Percentiles rank a stretch among this genome's conserved stretches.
phyloP scores from a whole-genome alignment of 2,113 vertebrate species.

The Leucoraja erinaceus region DNA sequence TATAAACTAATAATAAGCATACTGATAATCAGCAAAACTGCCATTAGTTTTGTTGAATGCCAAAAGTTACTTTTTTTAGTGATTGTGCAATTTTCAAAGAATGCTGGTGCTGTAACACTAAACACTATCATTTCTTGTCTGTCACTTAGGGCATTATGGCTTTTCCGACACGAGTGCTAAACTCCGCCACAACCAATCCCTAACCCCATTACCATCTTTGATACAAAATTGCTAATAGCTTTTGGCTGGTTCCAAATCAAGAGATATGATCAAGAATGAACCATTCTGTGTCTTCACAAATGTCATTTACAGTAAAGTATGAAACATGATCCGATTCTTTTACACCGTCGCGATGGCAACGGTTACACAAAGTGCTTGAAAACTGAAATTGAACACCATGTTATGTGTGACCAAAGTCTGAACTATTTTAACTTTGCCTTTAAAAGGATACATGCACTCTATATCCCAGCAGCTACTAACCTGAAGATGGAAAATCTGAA shows the following conservation, averaged over 20 bases:
- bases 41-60: background rate
- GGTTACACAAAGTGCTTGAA: slow-evolving; percentile 35
- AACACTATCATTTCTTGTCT: slow-evolving; percentile 63
- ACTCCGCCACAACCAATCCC: slow-evolving; percentile 43
- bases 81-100: slow-evolving; percentile 64
- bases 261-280: background rate
- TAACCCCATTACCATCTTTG: slow-evolving; percentile 42
- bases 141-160: slow-evolving; percentile 46
- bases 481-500: slow-evolving; percentile 15
- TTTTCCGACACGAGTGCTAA: slow-evolving; percentile 43
- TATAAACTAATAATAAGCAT: no score
- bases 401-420: slow-evolving; percentile 27
- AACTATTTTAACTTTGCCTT: slow-evolving; percentile 38
- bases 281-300: slow-evolving; percentile 40
- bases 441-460: slow-evolving; percentile 13
- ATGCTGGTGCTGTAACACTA: slow-evolving; percentile 57
- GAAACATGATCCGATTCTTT: slow-evolving; percentile 30
- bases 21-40: background rate
- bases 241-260: slow-evolving; percentile 29
- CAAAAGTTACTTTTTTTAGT: background rate
- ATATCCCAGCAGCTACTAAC: slow-evolving; percentile 12
- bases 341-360: slow-evolving; percentile 16
- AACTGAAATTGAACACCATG: slow-evolving; percentile 7
- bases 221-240: slow-evolving; percentile 34
- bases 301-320: slow-evolving; percentile 36